Evolutionary conservation across 2,888 invertebrate genomes (phyloP), one percentile per base, ranked within the genome.

Genomic region (Minunthozetes semirufus): DNA sequence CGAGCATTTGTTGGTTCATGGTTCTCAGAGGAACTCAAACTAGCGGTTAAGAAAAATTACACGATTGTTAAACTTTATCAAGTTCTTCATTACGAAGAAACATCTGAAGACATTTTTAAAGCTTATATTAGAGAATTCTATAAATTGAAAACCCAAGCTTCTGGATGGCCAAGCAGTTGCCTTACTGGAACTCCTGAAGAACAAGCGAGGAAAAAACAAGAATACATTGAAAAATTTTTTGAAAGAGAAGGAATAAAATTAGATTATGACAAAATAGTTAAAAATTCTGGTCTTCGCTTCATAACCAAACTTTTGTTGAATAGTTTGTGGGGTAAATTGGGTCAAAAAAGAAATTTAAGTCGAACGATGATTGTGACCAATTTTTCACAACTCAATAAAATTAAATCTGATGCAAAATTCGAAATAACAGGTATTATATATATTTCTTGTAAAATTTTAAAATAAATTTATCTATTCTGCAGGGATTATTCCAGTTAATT

Each of bases 71-170:
- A 80, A 73, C 78, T 80, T 2, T 77, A 78, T 75, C 80, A 80
- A 73, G 78, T 81, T 1, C 80, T 78, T 72, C 79, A 81, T 76
- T 81, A 78, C 72, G 70, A 76, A 2, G 33, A 48, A 4, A 19
- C 11, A 48, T n/a, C 19, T 25, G 17, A 27, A 17, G 79, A 80
- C 0, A 38, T 81, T 15, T 81, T 81, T 74, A 70, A 78, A 19
- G 75, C 75, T 9, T 80, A 80, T 73, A 78, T 80, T 0, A 78
- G 78, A 46, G 78, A 75, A 9, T 81, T 80, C 72, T 73, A 80
- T 3, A 79, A 79, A 48, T 66, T 80, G 13, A 81, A 80, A 76
- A 78, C 79, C 61, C 80, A 81, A 76, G 77, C 80, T 0, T 78
- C 78, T 38, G 80, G 79, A 0, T 81, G 78, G 78, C 81, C 81